Conservation (phyloP, 2,888 invertebrate genomes). For the Salticus scenicus region DNA sequence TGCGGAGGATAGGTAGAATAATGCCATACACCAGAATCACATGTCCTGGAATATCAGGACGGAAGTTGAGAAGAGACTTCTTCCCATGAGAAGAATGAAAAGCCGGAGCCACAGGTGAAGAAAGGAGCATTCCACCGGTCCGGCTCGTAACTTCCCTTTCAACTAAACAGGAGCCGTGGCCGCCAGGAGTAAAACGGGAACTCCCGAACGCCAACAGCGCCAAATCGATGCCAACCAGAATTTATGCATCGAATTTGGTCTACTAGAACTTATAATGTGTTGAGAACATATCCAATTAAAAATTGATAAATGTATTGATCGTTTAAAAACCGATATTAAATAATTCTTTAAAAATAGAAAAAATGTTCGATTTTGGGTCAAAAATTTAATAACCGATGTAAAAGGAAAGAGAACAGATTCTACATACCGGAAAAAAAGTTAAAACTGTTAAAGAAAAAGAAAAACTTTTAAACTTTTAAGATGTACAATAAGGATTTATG, state of each 20-base stretch:
- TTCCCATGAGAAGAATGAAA: slow-evolving; percentile 28
- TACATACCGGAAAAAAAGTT: too few relatives aligned
- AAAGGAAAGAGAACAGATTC: too few relatives aligned
- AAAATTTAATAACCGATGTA: too few relatives aligned
- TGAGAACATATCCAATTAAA: background rate
- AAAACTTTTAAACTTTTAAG: too few relatives aligned
- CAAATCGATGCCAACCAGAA: slow-evolving; percentile 1
- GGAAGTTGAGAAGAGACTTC: slow-evolving; percentile 35
- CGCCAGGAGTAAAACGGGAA: background rate
- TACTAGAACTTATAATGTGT: background rate
- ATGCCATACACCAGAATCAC: slow-evolving; percentile 70
- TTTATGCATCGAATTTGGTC: background rate
- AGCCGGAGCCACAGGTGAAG: slow-evolving; percentile 54
- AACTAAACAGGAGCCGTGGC: slow-evolving; percentile 39
- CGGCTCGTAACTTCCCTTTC: slow-evolving; percentile 49
- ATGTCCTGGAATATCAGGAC: slow-evolving; percentile 58
- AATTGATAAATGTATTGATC: background rate
- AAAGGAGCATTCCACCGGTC: slow-evolving; percentile 40
- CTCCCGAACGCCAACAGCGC: slow-evolving; percentile 40
- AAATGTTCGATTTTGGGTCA: too few relatives aligned
- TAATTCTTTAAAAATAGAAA: too few relatives aligned
- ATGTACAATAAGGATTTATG: too few relatives aligned
- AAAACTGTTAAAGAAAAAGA: too few relatives aligned
- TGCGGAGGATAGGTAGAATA: slow-evolving; percentile 70
- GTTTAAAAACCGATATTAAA: too few relatives aligned